Evolutionary conservation across 2,797 vertebrate species (phyloP), one percentile per base, ranked within the genome.

Genomic region (Telmatherina bonti): DNA sequence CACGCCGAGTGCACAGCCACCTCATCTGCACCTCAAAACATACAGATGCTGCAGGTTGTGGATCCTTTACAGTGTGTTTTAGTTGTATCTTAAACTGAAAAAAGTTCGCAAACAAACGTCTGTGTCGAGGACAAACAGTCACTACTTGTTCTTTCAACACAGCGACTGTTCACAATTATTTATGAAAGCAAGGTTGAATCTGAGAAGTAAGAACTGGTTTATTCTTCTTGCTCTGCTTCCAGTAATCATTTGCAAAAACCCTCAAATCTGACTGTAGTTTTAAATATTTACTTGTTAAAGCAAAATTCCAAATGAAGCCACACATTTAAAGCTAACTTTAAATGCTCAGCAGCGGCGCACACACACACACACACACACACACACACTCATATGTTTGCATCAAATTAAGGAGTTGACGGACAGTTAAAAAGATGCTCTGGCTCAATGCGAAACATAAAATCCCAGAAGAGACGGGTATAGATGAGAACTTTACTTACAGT

Each of bases 401-500:
- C 1, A 20, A 7, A 20, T 20, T 43, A 43, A 20, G 41, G 20
- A 20, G 41, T 43, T 57, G 31, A 35, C 16, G 36, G n/a, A n/a
- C 9, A 26, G 55, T 8, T 27, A 26, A 51, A 15, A 49, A 33
- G 49, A 26, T 35, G 30, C 24, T 27, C 11, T 4, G 26, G 22
- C 24, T 51, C 22, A 64, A 35, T 2, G 1, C 27, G 45, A 36
- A 24, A 59, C 7, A 4, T 30, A 55, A 43, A 58, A 8, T 26
- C 5, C 36, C 18, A 52, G 6, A 36, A 59, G 7, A 8, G 31
- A 16, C 4, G 29, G 4, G 2, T 22, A 4, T 41, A 1, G 24
- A 47, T 1, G n/a, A 15, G n/a, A 5, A 26, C 2, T 27, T 15
- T 24, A 59, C 80, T 78, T 63, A 87, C 82, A 33, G 51, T 41